Evolutionary conservation across 2,888 invertebrate species (phyloP).

Genomic region (Chesias legatella): DNA sequence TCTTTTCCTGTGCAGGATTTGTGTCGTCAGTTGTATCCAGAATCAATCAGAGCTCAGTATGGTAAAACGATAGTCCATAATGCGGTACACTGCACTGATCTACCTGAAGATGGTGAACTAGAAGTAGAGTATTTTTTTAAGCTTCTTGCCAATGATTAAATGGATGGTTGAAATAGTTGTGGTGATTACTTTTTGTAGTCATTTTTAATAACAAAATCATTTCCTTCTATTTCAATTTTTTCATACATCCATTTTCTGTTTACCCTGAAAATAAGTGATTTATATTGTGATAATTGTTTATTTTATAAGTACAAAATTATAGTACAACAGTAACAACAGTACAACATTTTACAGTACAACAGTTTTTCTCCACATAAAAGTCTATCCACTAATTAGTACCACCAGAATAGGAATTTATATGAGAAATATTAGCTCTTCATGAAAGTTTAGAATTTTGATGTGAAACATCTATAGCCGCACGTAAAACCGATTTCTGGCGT

Average conservation of each 20-base stretch:
- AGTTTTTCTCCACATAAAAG: too few relatives aligned
- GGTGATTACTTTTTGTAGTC: constrained; percentile 59
- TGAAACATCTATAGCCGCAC: too few relatives aligned
- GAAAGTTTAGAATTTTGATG: too few relatives aligned
- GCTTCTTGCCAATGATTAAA: constrained; percentile 68
- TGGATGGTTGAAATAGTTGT: constrained; percentile 2
- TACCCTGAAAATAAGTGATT: constrained; percentile 67
- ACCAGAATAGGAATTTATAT: too few relatives aligned
- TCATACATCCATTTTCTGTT: constrained; percentile 90
- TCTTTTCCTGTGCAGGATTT: constrained; percentile 44
- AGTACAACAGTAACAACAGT: too few relatives aligned
- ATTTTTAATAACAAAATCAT: constrained; percentile 83
- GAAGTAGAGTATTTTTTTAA: constrained; percentile 91
- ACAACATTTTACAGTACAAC: too few relatives aligned
- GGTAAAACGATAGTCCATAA: constrained; percentile 90
- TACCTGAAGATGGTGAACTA: constrained; percentile 89
- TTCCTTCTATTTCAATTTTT: constrained; percentile 88
- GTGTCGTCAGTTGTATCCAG: constrained; percentile 85
- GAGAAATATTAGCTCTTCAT: too few relatives aligned
- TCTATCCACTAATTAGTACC: too few relatives aligned
- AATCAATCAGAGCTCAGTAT: constrained; percentile 90
- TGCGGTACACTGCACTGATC: constrained; percentile 95
- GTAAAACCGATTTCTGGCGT: too few relatives aligned
- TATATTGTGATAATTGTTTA: background rate
- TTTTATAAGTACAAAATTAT: too few relatives aligned